A percentile compares a stretch with the other conserved stretches of the same genome.
Conservation (phyloP, 2,113 vertebrate species). For the Theropithecus gelada region DNA sequence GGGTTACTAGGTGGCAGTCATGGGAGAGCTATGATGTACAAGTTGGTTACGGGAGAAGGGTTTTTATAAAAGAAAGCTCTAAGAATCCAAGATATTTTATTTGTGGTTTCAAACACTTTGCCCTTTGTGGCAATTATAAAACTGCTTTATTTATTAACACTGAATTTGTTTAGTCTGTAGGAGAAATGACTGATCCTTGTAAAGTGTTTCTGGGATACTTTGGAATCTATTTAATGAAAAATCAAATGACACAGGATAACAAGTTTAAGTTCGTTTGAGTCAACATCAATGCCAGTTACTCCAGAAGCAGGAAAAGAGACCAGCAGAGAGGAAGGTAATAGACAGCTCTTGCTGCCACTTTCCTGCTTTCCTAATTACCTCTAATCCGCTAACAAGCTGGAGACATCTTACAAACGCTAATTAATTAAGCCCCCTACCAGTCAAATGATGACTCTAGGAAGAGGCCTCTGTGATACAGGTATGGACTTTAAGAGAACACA, state of each 20-base stretch:
- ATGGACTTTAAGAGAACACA: background rate
- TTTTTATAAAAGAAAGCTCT: background rate
- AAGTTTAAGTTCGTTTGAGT: conserved; percentile 40
- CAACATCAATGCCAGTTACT: conserved; percentile 48
- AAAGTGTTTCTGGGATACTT: conserved; percentile 25
- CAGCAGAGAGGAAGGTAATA: conserved; percentile 57
- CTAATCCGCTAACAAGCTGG: conserved; percentile 53
- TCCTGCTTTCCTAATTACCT: conserved; percentile 64
- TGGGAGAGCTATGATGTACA: background rate
- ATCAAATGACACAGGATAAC: conserved; percentile 13
- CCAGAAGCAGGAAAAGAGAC: conserved; percentile 43
- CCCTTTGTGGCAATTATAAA: conserved; percentile 4
- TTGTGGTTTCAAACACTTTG: conserved; percentile 46
- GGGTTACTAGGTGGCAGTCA: background rate
- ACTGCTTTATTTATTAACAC: conserved; percentile 55
- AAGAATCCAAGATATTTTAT: background rate
- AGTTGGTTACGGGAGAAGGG: background rate
- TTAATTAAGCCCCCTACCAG: conserved; percentile 68
- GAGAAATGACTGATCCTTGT: conserved; percentile 40
- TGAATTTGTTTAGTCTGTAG: background rate
- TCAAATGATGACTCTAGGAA: background rate
- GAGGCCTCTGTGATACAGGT: background rate
- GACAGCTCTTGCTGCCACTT: conserved; percentile 45
- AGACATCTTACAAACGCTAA: conserved; percentile 59
- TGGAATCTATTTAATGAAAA: conserved; percentile 52